Base-by-base conservation (phyloP, 1,140 invertebrate genomes). In the Dermatophagoides farinae region DNA sequence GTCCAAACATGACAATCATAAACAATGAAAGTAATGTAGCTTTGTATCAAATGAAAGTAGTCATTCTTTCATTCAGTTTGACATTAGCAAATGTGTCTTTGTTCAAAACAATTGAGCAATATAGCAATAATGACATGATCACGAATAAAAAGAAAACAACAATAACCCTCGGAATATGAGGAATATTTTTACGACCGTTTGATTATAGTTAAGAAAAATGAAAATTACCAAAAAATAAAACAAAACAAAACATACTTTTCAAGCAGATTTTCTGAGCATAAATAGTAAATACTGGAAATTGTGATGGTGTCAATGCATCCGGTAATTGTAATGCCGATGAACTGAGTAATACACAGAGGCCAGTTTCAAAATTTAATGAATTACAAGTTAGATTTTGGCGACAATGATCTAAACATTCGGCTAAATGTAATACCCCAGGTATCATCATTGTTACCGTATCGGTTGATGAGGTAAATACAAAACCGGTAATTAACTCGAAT, bases 231-330 rank as follows among this genome's bases (percentile, higher is more conserved):
- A 43, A 11, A 43, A 11, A 43, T 43, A 43, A 43, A 43, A 46
- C 10, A 4, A n/a, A 2, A 6, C 20, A 23, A 14, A 1, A 65
- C 61, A 52, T 64, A 65, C 69, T 65, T 53, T 67, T 64, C 62
- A 92, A 74, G 68, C 88, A 93, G 58, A 82, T 84, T 76, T 93
- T 93, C 74, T 92, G 87, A 49, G 86, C 87, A 77, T 93, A 93
- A 67, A 91, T 87, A n/a, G 88, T 91, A 72, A 91, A 92, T 57
- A 93, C 88, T 8, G 88, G 88, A 72, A 90, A 91, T 70, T 93
- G 87, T 11, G 87, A 91, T 67, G 85, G 83, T 20, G 84, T 85
- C 66, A 93, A 73, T 11, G 85, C 83, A 68, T 83, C 85, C 74
- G 87, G 86, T 71, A 85, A 77, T 73, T 81, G 80, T 72, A 86